Evolutionary conservation across 2,888 invertebrate species (phyloP), one percentile per base, ranked within the genome.

Genomic region (Cataglyphis cursor): DNA sequence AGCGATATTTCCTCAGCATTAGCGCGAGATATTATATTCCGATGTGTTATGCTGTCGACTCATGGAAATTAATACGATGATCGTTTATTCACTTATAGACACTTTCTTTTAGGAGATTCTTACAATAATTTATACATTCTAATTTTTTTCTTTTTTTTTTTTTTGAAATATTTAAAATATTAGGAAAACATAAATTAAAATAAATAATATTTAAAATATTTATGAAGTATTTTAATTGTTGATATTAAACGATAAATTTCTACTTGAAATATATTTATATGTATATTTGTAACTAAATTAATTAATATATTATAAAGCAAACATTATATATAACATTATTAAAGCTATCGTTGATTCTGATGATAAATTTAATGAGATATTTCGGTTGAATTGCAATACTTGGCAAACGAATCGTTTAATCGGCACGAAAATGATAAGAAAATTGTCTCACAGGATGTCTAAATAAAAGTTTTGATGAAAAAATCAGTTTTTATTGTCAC

Each of bases 391-490:
- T 70, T 31, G 24, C 41, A 54, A 38, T 38, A 66, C 9, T 10
- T 21, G 24, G 44, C 54, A 61, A 78, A n/a, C 21, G 41, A 66
- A 38, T n/a, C 24, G 28, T 76, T 38, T 59, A 66, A 76, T 78
- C 68, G 66, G 57, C 12, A 44, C 21, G 44, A 66, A 51, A 12
- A n/a, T 35, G 64, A 24, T 57, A 83, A 80, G 72, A 72, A 72
- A 78, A 78, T 65, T 62, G 54, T 78, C 78, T 31, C 78, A 72
- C 72, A 78, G 78, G 82, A 82, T 57, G 83, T 72, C 83, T 83
- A 80, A 83, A 83, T 78, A 78, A 80, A 64, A 70, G 80, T 54
- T 70, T 24, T 48, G 35, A 10, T n/a, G 59, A 76, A 82, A 82
- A 82, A 82, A 82, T 82, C 75, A 66, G 61, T 66, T 48, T 61